Percentiles rank a stretch among this genome's conserved stretches.
Evolutionary conservation across 2,797 vertebrate species (phyloP).

Genomic region (Fundulus diaphanus): DNA sequence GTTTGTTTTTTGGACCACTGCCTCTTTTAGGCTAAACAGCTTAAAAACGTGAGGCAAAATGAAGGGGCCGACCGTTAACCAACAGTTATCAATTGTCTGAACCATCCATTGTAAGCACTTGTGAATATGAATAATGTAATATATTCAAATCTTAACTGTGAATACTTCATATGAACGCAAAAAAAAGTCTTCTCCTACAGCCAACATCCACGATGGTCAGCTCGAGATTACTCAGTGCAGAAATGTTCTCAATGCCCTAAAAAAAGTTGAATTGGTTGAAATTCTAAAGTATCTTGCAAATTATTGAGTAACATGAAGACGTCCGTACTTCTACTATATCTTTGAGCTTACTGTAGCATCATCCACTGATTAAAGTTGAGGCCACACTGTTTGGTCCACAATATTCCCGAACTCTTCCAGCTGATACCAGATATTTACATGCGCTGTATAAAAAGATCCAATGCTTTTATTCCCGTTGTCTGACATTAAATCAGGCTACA

Average conservation of each 20-base stretch:
- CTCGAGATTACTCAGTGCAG: background rate
- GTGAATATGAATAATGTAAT: conserved; percentile 77
- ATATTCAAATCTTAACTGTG: conserved; percentile 80
- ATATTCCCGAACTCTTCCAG: background rate
- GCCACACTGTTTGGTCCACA: background rate
- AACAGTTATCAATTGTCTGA: conserved; percentile 29
- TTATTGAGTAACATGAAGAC: background rate
- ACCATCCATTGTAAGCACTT: conserved; percentile 73
- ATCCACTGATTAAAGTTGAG: background rate
- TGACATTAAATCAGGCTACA: background rate
- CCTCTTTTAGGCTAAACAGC: conserved; percentile 48
- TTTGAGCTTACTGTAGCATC: background rate
- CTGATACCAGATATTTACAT: background rate
- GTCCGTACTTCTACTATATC: background rate
- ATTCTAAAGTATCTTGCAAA: background rate
- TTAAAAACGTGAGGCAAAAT: conserved; percentile 65
- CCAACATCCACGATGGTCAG: background rate
- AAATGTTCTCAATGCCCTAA: background rate
- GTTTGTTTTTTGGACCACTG: conserved; percentile 25
- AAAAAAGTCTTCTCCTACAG: conserved; percentile 1
- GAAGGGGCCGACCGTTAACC: conserved; percentile 60
- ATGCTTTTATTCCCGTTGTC: background rate
- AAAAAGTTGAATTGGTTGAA: background rate
- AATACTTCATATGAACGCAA: conserved; percentile 60
- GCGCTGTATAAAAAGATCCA: background rate